These are phyloP conservation scores for Octodon degus DNA, from an alignment of 2,113 vertebrate species.

Conservation along the genomic window DNA sequence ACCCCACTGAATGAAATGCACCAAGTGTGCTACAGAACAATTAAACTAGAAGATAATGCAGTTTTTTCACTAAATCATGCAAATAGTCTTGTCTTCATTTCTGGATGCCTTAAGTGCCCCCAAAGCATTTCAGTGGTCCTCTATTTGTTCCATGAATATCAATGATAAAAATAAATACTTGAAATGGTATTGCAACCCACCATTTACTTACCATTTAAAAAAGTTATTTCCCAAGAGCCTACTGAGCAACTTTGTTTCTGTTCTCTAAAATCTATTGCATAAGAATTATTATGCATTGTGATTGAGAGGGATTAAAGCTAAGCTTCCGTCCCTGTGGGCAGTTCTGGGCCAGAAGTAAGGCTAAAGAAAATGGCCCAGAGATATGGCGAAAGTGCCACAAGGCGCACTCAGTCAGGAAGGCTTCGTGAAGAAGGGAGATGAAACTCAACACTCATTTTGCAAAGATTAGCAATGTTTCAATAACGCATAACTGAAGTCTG, in stretches of 20 bases:
- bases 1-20: slow-evolving; percentile 32
- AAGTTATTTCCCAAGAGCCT: slow-evolving; percentile 60
- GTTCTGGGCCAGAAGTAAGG: background rate
- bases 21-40: slow-evolving; percentile 12
- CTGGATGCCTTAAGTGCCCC: background rate
- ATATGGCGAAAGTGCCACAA: background rate
- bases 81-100: background rate
- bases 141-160: slow-evolving; percentile 60
- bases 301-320: background rate
- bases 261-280: background rate
- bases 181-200: background rate
- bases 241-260: background rate
- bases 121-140: background rate
- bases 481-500: background rate
- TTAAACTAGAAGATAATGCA: background rate
- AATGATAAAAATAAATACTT: slow-evolving; percentile 30
- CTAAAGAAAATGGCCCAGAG: background rate
- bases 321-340: background rate
- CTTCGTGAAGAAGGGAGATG: background rate
- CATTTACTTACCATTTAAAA: background rate
- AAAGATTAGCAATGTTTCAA: background rate
- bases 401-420: background rate
- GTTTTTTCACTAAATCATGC: background rate
- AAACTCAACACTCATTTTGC: background rate
- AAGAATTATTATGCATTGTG: background rate